Conservation (phyloP, 2,113 vertebrate species). For the Pagrus major region DNA sequence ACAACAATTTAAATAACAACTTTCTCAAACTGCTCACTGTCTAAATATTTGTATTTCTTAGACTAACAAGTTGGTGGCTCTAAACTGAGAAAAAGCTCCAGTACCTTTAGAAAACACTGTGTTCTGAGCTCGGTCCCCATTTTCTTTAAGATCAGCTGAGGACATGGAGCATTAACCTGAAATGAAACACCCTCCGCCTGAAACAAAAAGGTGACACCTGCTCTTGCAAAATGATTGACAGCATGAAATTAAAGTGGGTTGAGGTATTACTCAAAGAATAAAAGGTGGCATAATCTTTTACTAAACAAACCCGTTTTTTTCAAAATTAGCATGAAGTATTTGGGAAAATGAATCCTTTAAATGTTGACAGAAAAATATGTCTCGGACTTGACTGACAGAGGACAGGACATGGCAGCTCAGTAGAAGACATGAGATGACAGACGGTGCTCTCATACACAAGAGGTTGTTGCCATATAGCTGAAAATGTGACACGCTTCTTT, state of each 20-base stretch:
- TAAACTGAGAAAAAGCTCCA: slow-evolving; percentile 1
- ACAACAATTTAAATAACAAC: not conserved
- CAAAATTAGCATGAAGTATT: slow-evolving; percentile 16
- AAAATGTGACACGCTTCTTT: not conserved
- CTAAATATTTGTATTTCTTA: slow-evolving; percentile 28
- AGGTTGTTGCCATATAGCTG: not conserved
- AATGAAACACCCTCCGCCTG: slow-evolving; percentile 9
- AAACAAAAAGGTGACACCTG: not conserved
- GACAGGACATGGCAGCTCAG: slow-evolving; percentile 6
- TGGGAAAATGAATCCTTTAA: slow-evolving; percentile 21
- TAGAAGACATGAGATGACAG: slow-evolving; percentile 1
- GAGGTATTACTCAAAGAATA: slow-evolving; percentile 15
- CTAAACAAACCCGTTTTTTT: slow-evolving; percentile 2
- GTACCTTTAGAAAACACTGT: slow-evolving; percentile 10
- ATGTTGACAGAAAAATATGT: not conserved
- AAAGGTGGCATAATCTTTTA: slow-evolving; percentile 19
- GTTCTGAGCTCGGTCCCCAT: slow-evolving; percentile 30
- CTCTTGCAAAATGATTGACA: slow-evolving; percentile 30
- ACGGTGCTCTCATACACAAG: slow-evolving; percentile 6
- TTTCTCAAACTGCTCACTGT: not conserved
- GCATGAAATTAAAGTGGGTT: slow-evolving; percentile 38
- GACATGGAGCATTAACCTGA: slow-evolving; percentile 35
- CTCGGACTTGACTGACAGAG: slow-evolving; percentile 17
- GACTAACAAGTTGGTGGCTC: slow-evolving; percentile 1
- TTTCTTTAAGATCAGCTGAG: slow-evolving; percentile 28